Conservation (phyloP, 2,888 invertebrate species). For the Microchrysa polita region DNA sequence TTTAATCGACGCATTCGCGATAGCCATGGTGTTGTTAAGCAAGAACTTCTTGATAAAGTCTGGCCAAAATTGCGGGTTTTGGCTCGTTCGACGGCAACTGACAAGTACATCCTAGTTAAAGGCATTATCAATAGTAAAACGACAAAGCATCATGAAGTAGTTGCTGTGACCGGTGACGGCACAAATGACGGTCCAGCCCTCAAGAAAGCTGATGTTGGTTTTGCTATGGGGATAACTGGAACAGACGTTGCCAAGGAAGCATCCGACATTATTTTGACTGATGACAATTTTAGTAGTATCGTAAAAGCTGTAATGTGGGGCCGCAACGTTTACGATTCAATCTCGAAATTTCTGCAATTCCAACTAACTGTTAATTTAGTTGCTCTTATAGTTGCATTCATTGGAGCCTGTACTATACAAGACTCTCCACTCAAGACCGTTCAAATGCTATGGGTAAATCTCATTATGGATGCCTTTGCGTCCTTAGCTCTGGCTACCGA, state of each 20-base stretch:
- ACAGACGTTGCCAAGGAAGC: constrained; percentile 99
- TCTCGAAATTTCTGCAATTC: constrained; percentile 99
- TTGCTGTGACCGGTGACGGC: constrained; percentile 98
- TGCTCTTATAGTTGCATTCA: constrained; percentile 98
- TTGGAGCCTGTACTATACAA: constrained; percentile 97
- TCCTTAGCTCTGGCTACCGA: constrained; percentile 97
- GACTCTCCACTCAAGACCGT: constrained; percentile 98
- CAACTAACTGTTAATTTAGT: constrained; percentile 99
- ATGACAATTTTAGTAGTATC: constrained; percentile 99
- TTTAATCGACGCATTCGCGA: constrained; percentile 94
- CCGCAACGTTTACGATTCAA: constrained; percentile 98
- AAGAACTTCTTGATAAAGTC: constrained; percentile 92
- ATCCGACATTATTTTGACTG: constrained; percentile 98
- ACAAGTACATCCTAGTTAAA: constrained; percentile 97
- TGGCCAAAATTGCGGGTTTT: constrained; percentile 97
- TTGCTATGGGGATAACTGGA: constrained; percentile 99
- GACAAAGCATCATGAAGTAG: constrained; percentile 91
- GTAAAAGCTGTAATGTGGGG: constrained; percentile 99
- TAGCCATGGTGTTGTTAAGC: constrained; percentile 87
- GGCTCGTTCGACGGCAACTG: constrained; percentile 96
- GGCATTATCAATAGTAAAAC: constrained; percentile 95
- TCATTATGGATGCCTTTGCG: constrained; percentile 99
- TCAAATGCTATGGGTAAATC: constrained; percentile 99
- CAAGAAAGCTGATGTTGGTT: constrained; percentile 98
- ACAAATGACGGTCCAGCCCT: constrained; percentile 98